Evolutionary conservation across 1,140 invertebrate species (phyloP), one percentile per base, ranked within the genome.

Genomic region (Halesus radiatus): DNA sequence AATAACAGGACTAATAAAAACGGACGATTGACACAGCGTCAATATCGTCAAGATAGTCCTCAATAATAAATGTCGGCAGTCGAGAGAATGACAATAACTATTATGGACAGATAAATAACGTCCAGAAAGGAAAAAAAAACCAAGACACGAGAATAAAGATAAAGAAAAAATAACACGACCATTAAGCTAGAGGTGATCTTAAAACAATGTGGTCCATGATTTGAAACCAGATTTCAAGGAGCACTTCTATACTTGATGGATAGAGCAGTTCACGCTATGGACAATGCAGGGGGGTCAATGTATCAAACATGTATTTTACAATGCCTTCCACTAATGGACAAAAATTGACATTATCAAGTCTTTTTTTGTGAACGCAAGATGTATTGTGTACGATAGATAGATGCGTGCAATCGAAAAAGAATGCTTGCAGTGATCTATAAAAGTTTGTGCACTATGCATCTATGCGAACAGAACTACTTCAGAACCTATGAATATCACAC

Each of bases 241-340:
- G 62, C 62, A 29, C 26, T 64, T 29, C n/a, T 56, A 18, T 10
- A 22, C 54, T 20, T 22, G 15, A 23, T 60, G 56, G 26, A n/a
- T n/a, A 10, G 62, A 29, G 10, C 10, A 13, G 37, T 13, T 45
- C 37, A 1, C 7, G 5, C 10, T 45, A 13, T 13, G 37, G 37
- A 13, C 37, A 10, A 13, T 45, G 37, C 60, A 13, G 3, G 64
- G 18, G 64, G 37, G 1, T 32, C 22, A 18, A 45, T 29, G n/a
- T 37, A 50, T 70, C 66, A 23, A 70, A 52, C 22, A 45, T 32
- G 50, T 22, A n/a, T 68, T 68, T 68, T 50, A 70, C 45, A 70
- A 70, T 0, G 37, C 66, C 37, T 70, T 68, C 52, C 66, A 70
- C 32, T 15, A 22, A 16, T n/a, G 22, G 15, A 64, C 29, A 64